Base-by-base conservation (phyloP, 2,888 invertebrate genomes). In the Rhingia rostrata region DNA sequence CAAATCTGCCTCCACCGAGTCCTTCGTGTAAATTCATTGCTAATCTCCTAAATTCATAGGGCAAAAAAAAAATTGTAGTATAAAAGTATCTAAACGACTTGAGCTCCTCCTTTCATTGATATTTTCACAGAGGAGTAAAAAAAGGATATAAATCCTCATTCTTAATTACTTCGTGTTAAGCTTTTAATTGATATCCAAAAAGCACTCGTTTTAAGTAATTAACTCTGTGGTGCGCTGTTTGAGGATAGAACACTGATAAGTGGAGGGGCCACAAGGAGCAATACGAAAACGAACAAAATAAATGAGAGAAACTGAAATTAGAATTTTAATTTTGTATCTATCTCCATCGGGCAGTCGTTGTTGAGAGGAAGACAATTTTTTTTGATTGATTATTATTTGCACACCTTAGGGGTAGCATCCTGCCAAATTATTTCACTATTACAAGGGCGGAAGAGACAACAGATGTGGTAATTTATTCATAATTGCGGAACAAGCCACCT, bases 161-260 rank as follows among this genome's bases (percentile, higher is more conserved):
- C 84, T 75, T 84, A 84, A 84, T 84, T 84, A 84, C 84, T 74
- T 74, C 84, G 84, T 84, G 84, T 84, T 84, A 84, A 84, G 84
- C 84, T 84, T 84, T 84, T 84, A 84, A 80, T 84, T 84, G 84
- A 80, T 84, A 84, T 70, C 74, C 70, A 66, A 80, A 83, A 80
- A 84, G 84, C 74, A 70, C 69, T 84, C 66, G 69, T 66, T 84
- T 84, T 84, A 84, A 84, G 84, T 84, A 84, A 84, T 84, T 84
- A 84, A 80, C 64, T 84, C 69, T 66, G 83, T 64, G 74, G 79
- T 58, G 14, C 22, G 22, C 33, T 69, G 53, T 58, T 63, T 45
- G 51, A 73, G 33, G 49, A n/a, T 63, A 6, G 14, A 12, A 58
- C 22, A 12, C 12, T n/a, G 61, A 72, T 60, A 60, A 60, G n/a